Evolutionary conservation across 1,140 invertebrate species (phyloP), one percentile per base, ranked within the genome.

Genomic region (Telenomus remus): DNA sequence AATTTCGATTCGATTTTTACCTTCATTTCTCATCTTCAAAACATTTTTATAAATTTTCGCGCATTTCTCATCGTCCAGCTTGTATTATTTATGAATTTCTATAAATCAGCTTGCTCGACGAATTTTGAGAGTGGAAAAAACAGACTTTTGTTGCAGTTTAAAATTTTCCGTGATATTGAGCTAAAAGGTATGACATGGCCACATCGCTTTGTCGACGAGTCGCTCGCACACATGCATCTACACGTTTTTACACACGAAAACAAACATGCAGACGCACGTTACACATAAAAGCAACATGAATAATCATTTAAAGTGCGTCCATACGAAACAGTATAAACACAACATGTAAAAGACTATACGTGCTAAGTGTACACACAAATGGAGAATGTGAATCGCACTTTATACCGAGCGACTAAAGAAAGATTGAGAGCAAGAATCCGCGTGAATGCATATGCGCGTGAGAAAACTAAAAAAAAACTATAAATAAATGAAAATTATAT

Each of bases 401-500:
- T 78, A 82, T 82, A 82, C 80, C 79, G 79, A 85, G 81, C 43
- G 79, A 83, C 80, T 82, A 83, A 73, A 3, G 71, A 68, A 68
- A 66, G 56, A 71, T 56, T 70, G 61, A 70, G 61, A 66, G 61
- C 46, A 64, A 63, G 42, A 69, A 51, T 63, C 51, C 56, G 46
- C 54, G 76, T 80, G 75, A 70, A 73, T 73, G 70, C 48, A 72
- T 65, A 65, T 55, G 74, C 47, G 74, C 50, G 74, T 65, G 68
- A 70, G 70, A 81, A n/a, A 82, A 81, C 70, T 46, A 79, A 66
- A 74, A 57, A 53, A 71, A 80, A n/a, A n/a, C n/a, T 83, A 86
- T 82, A 86, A 84, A 85, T 84, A 84, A 80, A 84, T 84, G 72
- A 81, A n/a, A 85, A 80, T 71, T 81, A 84, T 82, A 83, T 79